Percentiles rank a stretch among this genome's conserved stretches.
These are phyloP conservation scores for Solea solea DNA, from an alignment of 2,113 vertebrate genomes.

Conservation along the genomic window DNA sequence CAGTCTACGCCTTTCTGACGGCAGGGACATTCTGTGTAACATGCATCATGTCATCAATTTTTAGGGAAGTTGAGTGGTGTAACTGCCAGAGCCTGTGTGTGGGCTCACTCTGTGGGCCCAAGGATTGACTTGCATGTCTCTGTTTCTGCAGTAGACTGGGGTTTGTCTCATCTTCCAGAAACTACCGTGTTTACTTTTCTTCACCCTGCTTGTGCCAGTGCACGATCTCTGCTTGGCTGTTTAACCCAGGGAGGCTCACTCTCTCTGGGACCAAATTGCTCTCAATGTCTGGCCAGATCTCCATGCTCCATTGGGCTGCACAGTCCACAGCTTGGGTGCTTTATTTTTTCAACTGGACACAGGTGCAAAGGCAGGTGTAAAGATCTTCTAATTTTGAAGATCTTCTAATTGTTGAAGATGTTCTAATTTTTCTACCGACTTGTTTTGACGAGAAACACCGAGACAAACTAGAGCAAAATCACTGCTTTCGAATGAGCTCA, in stretches of 20 bases:
- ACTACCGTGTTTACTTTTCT: slow-evolving; percentile 30
- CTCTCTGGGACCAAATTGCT: slow-evolving; percentile 6
- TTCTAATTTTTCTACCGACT: fast-evolving
- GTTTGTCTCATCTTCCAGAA: slow-evolving; percentile 46
- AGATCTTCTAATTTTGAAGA: no score
- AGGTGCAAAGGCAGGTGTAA: slow-evolving; percentile 30
- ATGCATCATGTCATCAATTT: slow-evolving; percentile 6
- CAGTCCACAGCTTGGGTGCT: neutral
- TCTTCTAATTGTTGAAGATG: no score
- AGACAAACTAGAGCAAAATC: neutral
- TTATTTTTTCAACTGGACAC: slow-evolving; percentile 21
- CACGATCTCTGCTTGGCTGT: slow-evolving; percentile 25
- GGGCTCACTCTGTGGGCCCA: slow-evolving; percentile 31
- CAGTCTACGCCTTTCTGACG: slow-evolving; percentile 9
- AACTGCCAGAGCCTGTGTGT: slow-evolving; percentile 31
- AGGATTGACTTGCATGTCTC: slow-evolving; percentile 17
- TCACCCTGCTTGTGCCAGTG: slow-evolving; percentile 23
- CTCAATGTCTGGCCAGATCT: neutral
- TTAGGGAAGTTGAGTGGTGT: slow-evolving; percentile 3
- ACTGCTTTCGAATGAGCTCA: neutral
- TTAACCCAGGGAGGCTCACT: slow-evolving; percentile 16
- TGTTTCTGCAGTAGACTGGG: slow-evolving; percentile 8
- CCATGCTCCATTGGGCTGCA: slow-evolving; percentile 3
- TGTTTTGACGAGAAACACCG: neutral
- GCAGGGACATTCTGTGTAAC: slow-evolving; percentile 22